phyloP scores from a whole-genome alignment of 1,140 invertebrate genomes.

The Trypoxylus dichotomus region DNA sequence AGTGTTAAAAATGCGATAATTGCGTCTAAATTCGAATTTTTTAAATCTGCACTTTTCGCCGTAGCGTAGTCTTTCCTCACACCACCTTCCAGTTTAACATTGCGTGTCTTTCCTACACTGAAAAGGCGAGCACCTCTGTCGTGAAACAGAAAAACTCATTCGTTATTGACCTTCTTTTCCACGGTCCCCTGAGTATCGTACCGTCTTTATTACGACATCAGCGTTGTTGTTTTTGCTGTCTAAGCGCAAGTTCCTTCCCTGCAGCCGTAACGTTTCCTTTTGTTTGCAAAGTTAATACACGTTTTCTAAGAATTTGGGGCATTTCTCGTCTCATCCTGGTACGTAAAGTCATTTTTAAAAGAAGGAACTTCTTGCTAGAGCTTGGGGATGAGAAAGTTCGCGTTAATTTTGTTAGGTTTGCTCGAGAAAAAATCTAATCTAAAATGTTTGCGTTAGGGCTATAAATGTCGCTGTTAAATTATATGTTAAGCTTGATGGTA shows the following conservation, averaged over 20 bases:
- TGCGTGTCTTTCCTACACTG: not conserved
- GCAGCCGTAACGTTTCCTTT: not conserved
- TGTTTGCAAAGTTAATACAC: not conserved
- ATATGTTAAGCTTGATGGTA: too few relatives aligned
- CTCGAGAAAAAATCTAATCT: too few relatives aligned
- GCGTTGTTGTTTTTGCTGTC: not conserved
- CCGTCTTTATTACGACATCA: not conserved
- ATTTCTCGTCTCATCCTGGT: not conserved
- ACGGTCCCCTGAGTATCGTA: not conserved
- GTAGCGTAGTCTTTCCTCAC: not conserved
- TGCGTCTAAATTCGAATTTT: too few relatives aligned
- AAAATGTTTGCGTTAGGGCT: too few relatives aligned
- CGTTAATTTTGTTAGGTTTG: too few relatives aligned
- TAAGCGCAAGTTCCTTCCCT: not conserved
- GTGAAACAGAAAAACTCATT: not conserved
- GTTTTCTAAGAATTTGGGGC: not conserved
- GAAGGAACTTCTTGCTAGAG: too few relatives aligned
- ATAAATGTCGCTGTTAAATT: too few relatives aligned
- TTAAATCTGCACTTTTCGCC: too few relatives aligned
- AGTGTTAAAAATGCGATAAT: too few relatives aligned
- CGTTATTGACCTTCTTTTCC: not conserved
- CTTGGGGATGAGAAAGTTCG: too few relatives aligned
- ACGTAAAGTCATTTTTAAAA: too few relatives aligned
- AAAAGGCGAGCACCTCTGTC: not conserved
- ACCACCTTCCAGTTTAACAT: not conserved